Base-by-base conservation (phyloP, 2,113 vertebrate genomes). In the Misgurnus anguillicaudatus region DNA sequence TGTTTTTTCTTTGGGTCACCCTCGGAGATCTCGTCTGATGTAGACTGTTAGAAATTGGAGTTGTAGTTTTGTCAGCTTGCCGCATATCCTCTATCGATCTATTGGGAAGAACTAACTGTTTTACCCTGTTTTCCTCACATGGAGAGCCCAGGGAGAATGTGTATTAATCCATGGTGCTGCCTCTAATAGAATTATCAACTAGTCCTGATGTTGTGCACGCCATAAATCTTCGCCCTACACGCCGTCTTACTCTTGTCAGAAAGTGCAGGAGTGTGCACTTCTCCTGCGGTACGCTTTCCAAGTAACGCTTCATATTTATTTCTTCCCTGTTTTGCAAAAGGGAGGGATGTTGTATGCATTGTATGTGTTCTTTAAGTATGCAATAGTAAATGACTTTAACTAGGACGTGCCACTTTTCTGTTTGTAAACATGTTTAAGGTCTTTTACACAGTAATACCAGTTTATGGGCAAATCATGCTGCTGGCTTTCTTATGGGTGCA, bases 171-270 rank as follows among this genome's bases (percentile, higher is more conserved):
- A 66, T 6, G 73, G 73, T 70, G 66, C 57, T 80, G 51, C 78
- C 67, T 60, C 58, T 76, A 77, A 83, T 73, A 66, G 69, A 79
- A 68, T 82, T 61, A 77, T 82, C 81, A 74, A 72, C 67, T 3
- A 31, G 24, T 64, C 62, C 72, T 73, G 45, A 69, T 80, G 67
- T 60, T 51, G 19, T 51, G 58, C 47, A 19, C 57, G 21, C 64
- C 69, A 69, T 70, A 67, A 77, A 83, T 83, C 82, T 77, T 58
- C 13, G 2, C 51, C 62, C 45, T 62, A 47, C 75, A 72, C 69
- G 24, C 78, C 4, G 42, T 70, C 67, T 65, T 73, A 57, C 38
- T 45, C 63, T 62, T 80, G 79, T 73, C 74, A 84, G 79, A 55
- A 80, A 80, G 75, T 71, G 63, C 78, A n/a, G 19, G 39, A 24